phyloP scores from a whole-genome alignment of 2,113 vertebrate genomes.

The Fulica atra region DNA sequence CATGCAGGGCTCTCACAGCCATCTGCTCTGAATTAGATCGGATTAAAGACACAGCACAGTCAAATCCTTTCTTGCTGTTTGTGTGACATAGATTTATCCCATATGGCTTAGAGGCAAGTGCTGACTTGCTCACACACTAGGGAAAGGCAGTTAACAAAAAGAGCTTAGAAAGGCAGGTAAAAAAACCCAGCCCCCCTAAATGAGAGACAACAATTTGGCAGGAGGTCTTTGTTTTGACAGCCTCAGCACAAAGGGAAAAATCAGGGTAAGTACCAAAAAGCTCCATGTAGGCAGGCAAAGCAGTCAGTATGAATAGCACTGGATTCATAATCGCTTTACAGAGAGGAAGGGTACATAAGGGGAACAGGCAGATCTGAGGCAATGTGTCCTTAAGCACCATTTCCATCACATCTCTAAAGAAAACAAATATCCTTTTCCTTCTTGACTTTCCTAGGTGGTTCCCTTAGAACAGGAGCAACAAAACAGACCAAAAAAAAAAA shows the following conservation, averaged over 20 bases:
- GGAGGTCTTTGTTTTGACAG: neutral
- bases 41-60: neutral
- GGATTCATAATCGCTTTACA: neutral
- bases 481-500: neutral
- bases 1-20: neutral
- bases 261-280: neutral
- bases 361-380: neutral
- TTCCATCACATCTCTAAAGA: neutral
- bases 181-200: neutral
- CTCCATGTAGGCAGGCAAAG: neutral
- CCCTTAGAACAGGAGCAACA: neutral
- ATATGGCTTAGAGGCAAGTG: neutral
- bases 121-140: neutral
- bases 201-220: neutral
- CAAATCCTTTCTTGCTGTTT: constrained; percentile 23
- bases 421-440: neutral
- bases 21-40: constrained; percentile 46
- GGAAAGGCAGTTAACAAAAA: neutral
- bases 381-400: neutral
- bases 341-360: neutral
- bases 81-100: neutral
- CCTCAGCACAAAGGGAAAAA: neutral
- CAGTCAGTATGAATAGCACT: rapidly evolving
- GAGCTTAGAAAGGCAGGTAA: neutral
- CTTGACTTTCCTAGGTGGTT: neutral